Base-by-base conservation (phyloP, 2,888 invertebrate genomes). In the Eilema sororculum region DNA sequence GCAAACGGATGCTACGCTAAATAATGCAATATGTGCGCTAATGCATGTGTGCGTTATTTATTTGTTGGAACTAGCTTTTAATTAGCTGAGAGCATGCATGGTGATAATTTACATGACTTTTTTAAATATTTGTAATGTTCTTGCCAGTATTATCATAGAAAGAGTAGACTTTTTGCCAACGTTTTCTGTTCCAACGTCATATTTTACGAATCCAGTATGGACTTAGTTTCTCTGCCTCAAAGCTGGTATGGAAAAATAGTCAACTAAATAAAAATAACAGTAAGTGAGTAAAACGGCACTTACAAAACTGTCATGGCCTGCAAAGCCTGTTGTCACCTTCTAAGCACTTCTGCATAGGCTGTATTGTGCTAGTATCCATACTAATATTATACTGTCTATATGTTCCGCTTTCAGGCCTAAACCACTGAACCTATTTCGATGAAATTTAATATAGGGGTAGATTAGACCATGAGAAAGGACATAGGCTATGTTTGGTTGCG, bases 1-100 rank as follows among this genome's bases (percentile, higher is more conserved):
- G 79, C 79, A 83, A 79, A 72, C 75, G 82, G 83, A 83, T 82
- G 84, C 82, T 81, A 80, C 79, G 77, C 75, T 81, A 84, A 79
- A 84, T 87, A 83, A 80, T 68, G 67, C 63, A 65, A 67, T 68
- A 52, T 65, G 67, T 77, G 69, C 57, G 52, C 52, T 52, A 52
- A 52, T 52, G 52, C 60, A 65, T 72, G 58, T 70, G 65, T 74
- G 69, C 65, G 76, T 78, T 73, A 71, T 76, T 80, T 75, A 80
- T 67, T 68, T 67, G 61, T 25, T 58, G 37, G 57, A 59, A 67
- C 52, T 58, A 65, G 66, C 22, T 66, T 59, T 59, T 66, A 59
- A 66, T 59, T 66, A 58, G 56, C 33, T 20, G 28, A 64, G 52
- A 64, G 52, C 28, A 41, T 28, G 64, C 41, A 28, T 33, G 24